Percentiles rank a stretch among this genome's conserved stretches.
phyloP scores from a whole-genome alignment of 2,888 invertebrate genomes.

The Zele albiditarsus region DNA sequence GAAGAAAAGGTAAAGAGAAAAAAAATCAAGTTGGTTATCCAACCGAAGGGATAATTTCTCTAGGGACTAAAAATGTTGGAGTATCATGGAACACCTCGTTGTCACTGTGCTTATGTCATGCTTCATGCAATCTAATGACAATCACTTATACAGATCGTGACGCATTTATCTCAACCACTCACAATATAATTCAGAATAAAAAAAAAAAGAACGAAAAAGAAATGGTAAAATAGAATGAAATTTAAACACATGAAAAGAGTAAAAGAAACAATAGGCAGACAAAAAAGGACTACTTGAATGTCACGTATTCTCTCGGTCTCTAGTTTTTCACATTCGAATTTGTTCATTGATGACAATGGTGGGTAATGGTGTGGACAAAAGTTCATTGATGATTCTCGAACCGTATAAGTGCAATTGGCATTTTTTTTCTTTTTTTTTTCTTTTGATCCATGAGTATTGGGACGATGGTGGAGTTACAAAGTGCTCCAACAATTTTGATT shows the following conservation, averaged over 20 bases:
- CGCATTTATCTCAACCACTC: neutral
- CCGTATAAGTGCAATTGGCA: constrained; percentile 46
- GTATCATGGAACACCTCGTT: constrained; percentile 14
- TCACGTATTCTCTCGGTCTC: neutral
- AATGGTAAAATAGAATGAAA: neutral
- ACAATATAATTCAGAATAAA: neutral
- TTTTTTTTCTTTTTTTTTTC: too few species aligned
- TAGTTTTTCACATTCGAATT: neutral
- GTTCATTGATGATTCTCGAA: constrained; percentile 58
- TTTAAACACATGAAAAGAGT: too few species aligned
- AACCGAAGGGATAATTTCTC: constrained; percentile 49
- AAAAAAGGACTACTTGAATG: neutral
- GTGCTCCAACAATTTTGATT: constrained; percentile 24
- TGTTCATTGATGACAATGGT: constrained; percentile 52
- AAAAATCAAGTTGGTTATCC: constrained; percentile 15
- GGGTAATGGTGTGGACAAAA: constrained; percentile 53
- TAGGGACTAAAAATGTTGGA: constrained; percentile 37
- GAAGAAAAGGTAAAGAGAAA: constrained; percentile 16
- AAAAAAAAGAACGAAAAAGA: neutral
- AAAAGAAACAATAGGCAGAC: too few species aligned
- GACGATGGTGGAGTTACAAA: constrained; percentile 14
- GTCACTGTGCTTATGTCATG: constrained; percentile 17
- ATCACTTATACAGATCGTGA: constrained; percentile 15
- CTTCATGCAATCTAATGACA: constrained; percentile 15
- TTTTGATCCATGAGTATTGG: neutral